A percentile compares a stretch with the other conserved stretches of the same genome.
These are phyloP conservation scores for Ptychodera flava DNA, from an alignment of 35 echinoderm and acorn worm species.

Conservation along the genomic window DNA sequence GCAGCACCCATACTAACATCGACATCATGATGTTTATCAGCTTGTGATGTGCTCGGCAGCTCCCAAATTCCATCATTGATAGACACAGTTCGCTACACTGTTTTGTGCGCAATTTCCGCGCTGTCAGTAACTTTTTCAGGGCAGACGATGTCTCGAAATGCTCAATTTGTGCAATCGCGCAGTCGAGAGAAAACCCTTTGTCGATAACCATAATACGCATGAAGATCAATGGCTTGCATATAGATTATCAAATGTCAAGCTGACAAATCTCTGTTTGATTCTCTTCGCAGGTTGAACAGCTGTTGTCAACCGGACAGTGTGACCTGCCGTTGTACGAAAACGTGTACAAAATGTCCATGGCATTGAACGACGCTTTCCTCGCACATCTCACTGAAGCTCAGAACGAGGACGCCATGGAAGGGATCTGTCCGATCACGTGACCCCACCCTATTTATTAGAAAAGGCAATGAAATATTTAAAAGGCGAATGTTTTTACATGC, in stretches of 20 bases:
- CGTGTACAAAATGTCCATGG: neutral
- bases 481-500: neutral
- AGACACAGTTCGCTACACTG: too few relatives aligned
- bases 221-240: too few relatives aligned
- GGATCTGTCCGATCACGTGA: neutral
- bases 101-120: neutral
- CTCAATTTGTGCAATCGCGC: too few relatives aligned
- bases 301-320: neutral
- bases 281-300: neutral
- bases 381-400: neutral
- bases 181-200: too few relatives aligned
- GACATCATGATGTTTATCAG: too few relatives aligned
- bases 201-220: too few relatives aligned
- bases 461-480: neutral
- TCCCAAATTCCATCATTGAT: too few relatives aligned
- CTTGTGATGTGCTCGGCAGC: too few relatives aligned
- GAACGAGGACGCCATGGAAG: neutral
- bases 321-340: neutral
- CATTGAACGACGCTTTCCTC: neutral
- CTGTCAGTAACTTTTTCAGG: neutral
- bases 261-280: neutral
- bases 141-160: neutral
- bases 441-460: neutral
- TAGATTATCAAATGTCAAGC: neutral
- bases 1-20: too few relatives aligned